Conservation (phyloP, 2,113 vertebrate genomes). For the Saguinus imperator region DNA sequence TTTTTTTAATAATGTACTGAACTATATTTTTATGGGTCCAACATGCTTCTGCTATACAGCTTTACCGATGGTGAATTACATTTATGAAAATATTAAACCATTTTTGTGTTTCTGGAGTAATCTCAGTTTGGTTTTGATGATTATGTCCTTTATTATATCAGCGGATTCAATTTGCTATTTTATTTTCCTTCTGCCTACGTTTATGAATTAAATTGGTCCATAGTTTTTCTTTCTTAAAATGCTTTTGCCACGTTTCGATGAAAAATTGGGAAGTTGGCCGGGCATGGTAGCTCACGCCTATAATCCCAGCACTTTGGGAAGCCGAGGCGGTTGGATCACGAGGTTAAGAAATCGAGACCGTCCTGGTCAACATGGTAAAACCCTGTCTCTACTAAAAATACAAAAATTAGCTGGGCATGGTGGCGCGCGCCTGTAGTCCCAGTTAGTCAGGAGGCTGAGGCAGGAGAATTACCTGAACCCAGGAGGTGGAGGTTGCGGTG, state of each 20-base stretch:
- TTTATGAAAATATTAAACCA: background rate
- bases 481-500: too few relatives aligned
- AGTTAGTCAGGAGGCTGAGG: too few relatives aligned
- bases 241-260: background rate
- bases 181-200: background rate
- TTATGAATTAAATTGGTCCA: background rate
- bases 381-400: too few relatives aligned
- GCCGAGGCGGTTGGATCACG: too few relatives aligned
- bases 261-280: background rate
- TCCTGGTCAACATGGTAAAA: too few relatives aligned
- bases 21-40: background rate
- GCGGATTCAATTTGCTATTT: background rate
- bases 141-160: background rate
- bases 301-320: too few relatives aligned
- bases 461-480: too few relatives aligned
- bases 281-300: too few relatives aligned
- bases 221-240: background rate
- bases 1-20: background rate
- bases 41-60: background rate
- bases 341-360: too few relatives aligned
- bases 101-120: slow-evolving; percentile 17
- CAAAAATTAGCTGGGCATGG: too few relatives aligned
- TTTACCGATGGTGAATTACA: background rate
- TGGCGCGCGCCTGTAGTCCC: too few relatives aligned
- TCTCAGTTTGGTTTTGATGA: background rate